Evolutionary conservation across 53 echinoderm and acorn worm genomes (phyloP).

Genomic region (Holothuria scabra): DNA sequence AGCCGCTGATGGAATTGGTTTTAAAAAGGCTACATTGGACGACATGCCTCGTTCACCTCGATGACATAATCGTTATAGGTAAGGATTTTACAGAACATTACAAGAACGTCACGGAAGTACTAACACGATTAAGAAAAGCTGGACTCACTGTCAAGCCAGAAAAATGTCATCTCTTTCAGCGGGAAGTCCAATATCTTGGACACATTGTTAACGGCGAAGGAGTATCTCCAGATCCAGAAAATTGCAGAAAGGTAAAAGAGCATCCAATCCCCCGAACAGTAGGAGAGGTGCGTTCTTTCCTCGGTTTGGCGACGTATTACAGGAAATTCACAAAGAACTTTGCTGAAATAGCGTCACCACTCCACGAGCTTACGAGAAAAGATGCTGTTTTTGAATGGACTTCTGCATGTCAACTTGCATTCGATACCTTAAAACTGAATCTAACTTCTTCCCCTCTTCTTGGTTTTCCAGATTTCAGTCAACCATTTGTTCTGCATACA

Average conservation of each 20-base stretch:
- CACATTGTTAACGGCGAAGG: conserved; percentile 39
- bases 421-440: too few species aligned
- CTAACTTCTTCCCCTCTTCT: conserved; percentile 42
- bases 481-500: conserved; percentile 36
- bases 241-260: conserved; percentile 33
- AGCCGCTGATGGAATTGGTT: conserved; percentile 60
- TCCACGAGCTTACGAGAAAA: conserved; percentile 61
- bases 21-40: conserved; percentile 61
- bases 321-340: conserved; percentile 62
- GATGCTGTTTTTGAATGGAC: conserved; percentile 59
- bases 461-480: conserved; percentile 57
- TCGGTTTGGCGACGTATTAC: conserved; percentile 70
- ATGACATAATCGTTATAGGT: conserved; percentile 61
- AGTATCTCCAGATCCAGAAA: conserved; percentile 64
- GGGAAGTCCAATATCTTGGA: conserved; percentile 46
- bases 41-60: conserved; percentile 62
- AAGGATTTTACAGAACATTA: conserved; percentile 58
- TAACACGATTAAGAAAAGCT: conserved; percentile 1
- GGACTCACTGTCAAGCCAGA: conserved; percentile 32
- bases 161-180: conserved; percentile 43
- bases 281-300: conserved; percentile 51
- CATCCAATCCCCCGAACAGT: conserved; percentile 52
- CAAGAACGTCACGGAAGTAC: conserved; percentile 58
- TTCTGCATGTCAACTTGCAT: conserved; percentile 62
- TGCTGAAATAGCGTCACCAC: conserved; percentile 54